Percentiles rank a stretch among this genome's conserved stretches.
phyloP scores from a whole-genome alignment of 2,888 invertebrate species.

The Charanyca ferruginea region DNA sequence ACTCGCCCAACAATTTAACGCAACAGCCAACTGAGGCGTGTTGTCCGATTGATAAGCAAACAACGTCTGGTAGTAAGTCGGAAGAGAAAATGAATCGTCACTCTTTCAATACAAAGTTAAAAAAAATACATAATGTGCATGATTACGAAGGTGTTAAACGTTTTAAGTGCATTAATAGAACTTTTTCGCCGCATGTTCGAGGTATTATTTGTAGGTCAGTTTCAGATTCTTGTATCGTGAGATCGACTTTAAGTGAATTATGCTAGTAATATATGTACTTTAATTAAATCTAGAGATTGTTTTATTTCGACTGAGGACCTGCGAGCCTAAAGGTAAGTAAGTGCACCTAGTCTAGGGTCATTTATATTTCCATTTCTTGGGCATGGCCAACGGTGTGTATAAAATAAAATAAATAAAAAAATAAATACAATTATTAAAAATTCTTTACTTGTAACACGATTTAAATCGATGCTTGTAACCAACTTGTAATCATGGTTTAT shows the following conservation, averaged over 20 bases:
- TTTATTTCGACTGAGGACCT: slow-evolving; percentile 24
- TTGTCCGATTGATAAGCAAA: slow-evolving; percentile 19
- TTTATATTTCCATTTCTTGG: too few species aligned
- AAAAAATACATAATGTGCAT: slow-evolving; percentile 33
- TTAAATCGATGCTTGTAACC: too few species aligned
- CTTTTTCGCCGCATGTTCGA: slow-evolving; percentile 48
- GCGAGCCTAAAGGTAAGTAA: too few species aligned
- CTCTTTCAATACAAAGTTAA: slow-evolving; percentile 46
- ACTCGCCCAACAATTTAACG: slow-evolving; percentile 13
- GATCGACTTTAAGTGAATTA: slow-evolving; percentile 55
- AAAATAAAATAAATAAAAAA: too few species aligned
- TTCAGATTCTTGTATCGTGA: slow-evolving; percentile 67
- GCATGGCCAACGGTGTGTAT: too few species aligned
- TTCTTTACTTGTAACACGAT: too few species aligned
- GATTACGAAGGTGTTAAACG: slow-evolving; percentile 32
- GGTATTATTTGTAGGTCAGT: slow-evolving; percentile 56
- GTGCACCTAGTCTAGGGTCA: too few species aligned
- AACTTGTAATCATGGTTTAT: too few species aligned
- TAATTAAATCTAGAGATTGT: slow-evolving; percentile 33
- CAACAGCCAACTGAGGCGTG: slow-evolving; percentile 26
- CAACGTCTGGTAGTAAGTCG: slow-evolving; percentile 29
- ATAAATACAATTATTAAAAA: too few species aligned
- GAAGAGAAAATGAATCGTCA: slow-evolving; percentile 35
- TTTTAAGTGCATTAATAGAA: slow-evolving; percentile 52
- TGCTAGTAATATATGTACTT: slow-evolving; percentile 37